Percentiles rank a stretch among this genome's conserved stretches.
Evolutionary conservation across 2,797 vertebrate genomes (phyloP).

Genomic region (Hippopotamyrus pictus): DNA sequence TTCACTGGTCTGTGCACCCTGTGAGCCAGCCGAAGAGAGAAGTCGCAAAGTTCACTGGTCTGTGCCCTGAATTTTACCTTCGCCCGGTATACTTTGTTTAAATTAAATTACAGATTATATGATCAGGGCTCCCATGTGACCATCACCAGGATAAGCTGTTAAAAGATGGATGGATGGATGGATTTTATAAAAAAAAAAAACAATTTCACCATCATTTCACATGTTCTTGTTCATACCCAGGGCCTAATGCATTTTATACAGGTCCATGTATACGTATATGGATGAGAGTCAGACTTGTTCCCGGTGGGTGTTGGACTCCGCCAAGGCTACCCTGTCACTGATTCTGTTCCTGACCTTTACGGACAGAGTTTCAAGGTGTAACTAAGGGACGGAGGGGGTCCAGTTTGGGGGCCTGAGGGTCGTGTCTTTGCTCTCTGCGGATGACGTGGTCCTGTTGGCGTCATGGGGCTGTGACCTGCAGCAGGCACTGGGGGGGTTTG

Average conservation of each 20-base stretch:
- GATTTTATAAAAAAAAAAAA: neutral
- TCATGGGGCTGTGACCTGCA: neutral
- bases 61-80: neutral
- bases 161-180: neutral
- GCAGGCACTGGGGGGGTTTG: neutral
- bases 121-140: neutral
- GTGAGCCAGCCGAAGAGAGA: neutral
- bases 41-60: neutral
- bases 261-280: neutral
- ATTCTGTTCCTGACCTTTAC: neutral
- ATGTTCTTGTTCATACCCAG: neutral
- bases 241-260: neutral
- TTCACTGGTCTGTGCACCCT: neutral
- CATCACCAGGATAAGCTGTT: neutral
- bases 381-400: neutral
- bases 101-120: neutral
- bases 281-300: neutral
- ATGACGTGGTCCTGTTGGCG: neutral
- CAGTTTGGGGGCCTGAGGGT: neutral
- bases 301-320: neutral
- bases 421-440: neutral
- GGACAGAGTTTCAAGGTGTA: neutral
- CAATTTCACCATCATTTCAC: neutral
- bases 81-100: neutral
- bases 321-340: neutral